Percentiles rank a stretch among this genome's conserved stretches.
These are phyloP conservation scores for Anthoptus insignis DNA, from an alignment of 2,888 invertebrate genomes.

Conservation along the genomic window DNA sequence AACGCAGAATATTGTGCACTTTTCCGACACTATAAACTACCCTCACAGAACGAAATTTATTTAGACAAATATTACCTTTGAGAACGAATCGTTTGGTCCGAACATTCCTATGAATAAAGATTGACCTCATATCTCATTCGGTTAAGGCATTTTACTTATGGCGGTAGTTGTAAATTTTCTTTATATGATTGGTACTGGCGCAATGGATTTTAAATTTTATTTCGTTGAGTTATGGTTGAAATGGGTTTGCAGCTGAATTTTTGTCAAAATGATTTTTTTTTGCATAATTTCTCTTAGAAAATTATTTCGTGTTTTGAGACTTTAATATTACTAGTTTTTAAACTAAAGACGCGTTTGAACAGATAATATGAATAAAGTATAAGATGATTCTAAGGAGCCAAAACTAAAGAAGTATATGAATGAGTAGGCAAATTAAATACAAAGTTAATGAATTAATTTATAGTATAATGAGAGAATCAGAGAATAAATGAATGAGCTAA, in stretches of 20 bases:
- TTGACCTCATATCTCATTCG: conserved; percentile 72
- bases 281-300: background rate
- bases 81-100: conserved; percentile 56
- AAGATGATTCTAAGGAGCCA: too few species aligned
- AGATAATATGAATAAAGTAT: too few species aligned
- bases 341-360: too few species aligned
- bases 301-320: background rate
- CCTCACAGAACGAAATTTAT: conserved; percentile 53
- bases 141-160: conserved; percentile 74
- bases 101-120: conserved; percentile 70
- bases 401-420: too few species aligned
- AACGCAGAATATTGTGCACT: conserved; percentile 1
- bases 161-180: conserved; percentile 73
- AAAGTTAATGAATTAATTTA: too few species aligned
- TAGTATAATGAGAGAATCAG: too few species aligned
- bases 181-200: conserved; percentile 43
- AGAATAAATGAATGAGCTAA: too few species aligned
- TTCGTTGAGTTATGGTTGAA: background rate
- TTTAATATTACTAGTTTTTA: too few species aligned
- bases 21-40: conserved; percentile 22
- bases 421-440: too few species aligned
- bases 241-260: background rate
- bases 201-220: conserved; percentile 35
- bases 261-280: too few species aligned
- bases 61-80: conserved; percentile 68